These are phyloP conservation scores for Otus scops DNA, from an alignment of 2,797 vertebrate species.

Conservation along the genomic window DNA sequence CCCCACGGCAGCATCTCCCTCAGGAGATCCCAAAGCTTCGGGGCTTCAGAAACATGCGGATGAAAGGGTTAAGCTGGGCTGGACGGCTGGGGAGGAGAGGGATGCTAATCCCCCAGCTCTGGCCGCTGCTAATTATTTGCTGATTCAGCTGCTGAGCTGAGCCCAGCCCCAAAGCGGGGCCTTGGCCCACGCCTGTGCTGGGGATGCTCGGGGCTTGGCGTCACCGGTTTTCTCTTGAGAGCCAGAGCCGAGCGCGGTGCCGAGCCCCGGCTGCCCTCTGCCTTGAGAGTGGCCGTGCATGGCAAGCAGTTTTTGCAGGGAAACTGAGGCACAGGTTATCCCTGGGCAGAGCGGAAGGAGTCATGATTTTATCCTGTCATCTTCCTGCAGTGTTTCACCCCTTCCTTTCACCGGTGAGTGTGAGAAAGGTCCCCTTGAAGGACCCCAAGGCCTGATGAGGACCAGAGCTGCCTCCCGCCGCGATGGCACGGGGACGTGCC, in stretches of 20 bases:
- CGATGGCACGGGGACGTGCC: accelerated
- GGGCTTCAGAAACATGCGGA: accelerated
- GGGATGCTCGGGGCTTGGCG: accelerated
- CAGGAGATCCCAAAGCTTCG: accelerated
- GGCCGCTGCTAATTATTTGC: constrained; percentile 34
- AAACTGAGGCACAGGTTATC: not conserved
- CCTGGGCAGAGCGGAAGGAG: not conserved
- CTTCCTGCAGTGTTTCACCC: not conserved
- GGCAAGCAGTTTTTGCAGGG: not conserved
- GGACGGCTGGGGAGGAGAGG: not conserved
- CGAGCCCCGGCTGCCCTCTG: not conserved
- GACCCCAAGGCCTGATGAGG: not conserved
- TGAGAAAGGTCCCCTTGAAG: not conserved
- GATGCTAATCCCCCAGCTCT: constrained; percentile 24
- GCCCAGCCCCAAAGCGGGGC: not conserved
- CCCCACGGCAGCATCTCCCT: accelerated
- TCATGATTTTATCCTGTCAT: not conserved
- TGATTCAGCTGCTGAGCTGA: constrained; percentile 46
- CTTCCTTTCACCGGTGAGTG: accelerated
- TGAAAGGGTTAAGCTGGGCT: not conserved
- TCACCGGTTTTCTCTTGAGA: not conserved
- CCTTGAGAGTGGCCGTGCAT: not conserved
- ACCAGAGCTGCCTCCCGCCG: accelerated
- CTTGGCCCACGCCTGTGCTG: not conserved
- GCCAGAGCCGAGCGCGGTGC: accelerated